Evolutionary conservation across 2,797 vertebrate species (phyloP).

Genomic region (Lutjanus argentimaculatus): DNA sequence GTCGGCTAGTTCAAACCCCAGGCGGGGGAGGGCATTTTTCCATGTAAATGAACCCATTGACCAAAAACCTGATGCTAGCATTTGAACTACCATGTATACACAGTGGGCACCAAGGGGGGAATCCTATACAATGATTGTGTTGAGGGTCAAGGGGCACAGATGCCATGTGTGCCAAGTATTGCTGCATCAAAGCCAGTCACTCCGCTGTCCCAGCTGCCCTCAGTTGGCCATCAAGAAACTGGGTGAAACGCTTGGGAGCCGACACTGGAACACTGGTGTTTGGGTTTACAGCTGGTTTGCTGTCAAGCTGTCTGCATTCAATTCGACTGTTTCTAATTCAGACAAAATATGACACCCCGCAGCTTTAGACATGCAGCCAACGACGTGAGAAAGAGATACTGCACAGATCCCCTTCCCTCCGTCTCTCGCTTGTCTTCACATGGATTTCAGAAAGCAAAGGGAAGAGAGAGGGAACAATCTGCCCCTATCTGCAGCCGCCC

Average conservation of each 20-base stretch:
- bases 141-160: slow-evolving; percentile 73
- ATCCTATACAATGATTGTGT: slow-evolving; percentile 77
- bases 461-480: slow-evolving; percentile 67
- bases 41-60: slow-evolving; percentile 84
- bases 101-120: slow-evolving; percentile 77
- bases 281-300: slow-evolving; percentile 56
- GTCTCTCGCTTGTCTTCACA: slow-evolving; percentile 42
- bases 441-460: slow-evolving; percentile 53
- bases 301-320: slow-evolving; percentile 61
- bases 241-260: slow-evolving; percentile 27
- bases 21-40: slow-evolving; percentile 81
- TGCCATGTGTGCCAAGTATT: slow-evolving; percentile 73
- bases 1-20: slow-evolving; percentile 81
- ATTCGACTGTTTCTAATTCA: slow-evolving; percentile 58
- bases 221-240: slow-evolving; percentile 57
- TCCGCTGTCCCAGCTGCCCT: slow-evolving; percentile 50
- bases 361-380: slow-evolving; percentile 47
- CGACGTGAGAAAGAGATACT: slow-evolving; percentile 46
- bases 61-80: slow-evolving; percentile 76
- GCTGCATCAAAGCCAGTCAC: slow-evolving; percentile 70
- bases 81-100: slow-evolving; percentile 79
- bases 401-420: slow-evolving; percentile 37
- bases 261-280: slow-evolving; percentile 37
- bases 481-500: slow-evolving; percentile 83
- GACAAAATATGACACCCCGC: slow-evolving; percentile 61